phyloP scores from a whole-genome alignment of 1,140 invertebrate genomes.

The Ostrea edulis region DNA sequence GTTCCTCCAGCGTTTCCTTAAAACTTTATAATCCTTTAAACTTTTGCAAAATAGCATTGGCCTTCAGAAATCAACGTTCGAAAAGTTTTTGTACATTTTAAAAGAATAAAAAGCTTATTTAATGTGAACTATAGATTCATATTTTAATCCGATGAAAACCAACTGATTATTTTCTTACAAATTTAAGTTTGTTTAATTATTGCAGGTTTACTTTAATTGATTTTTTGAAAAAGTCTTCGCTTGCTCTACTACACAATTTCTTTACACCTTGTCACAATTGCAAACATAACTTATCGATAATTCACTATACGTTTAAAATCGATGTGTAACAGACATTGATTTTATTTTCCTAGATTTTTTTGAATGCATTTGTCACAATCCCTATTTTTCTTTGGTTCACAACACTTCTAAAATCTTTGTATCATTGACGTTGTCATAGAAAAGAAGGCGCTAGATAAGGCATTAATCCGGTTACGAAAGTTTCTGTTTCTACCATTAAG shows the following conservation, averaged over 20 bases:
- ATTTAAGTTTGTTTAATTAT: background rate
- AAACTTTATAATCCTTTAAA: conserved; percentile 6
- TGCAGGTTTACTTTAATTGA: background rate
- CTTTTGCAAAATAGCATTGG: background rate
- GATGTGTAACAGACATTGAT: background rate
- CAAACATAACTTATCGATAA: background rate
- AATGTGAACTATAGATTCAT: background rate
- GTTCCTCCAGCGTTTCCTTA: background rate
- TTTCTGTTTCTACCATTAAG: conserved; percentile 15
- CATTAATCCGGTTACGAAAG: background rate
- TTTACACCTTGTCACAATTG: background rate
- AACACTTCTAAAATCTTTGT: background rate
- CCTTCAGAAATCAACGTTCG: background rate
- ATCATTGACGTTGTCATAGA: background rate
- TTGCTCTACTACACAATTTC: background rate
- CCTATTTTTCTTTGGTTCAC: background rate
- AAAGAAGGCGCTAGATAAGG: background rate
- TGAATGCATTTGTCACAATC: background rate
- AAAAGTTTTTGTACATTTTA: background rate
- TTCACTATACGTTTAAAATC: background rate
- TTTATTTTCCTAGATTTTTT: background rate
- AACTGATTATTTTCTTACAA: background rate
- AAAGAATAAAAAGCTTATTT: background rate
- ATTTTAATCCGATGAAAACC: background rate
- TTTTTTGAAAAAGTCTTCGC: background rate